phyloP scores from a whole-genome alignment of 1,140 invertebrate species.

The Brachionus manjavacas region DNA sequence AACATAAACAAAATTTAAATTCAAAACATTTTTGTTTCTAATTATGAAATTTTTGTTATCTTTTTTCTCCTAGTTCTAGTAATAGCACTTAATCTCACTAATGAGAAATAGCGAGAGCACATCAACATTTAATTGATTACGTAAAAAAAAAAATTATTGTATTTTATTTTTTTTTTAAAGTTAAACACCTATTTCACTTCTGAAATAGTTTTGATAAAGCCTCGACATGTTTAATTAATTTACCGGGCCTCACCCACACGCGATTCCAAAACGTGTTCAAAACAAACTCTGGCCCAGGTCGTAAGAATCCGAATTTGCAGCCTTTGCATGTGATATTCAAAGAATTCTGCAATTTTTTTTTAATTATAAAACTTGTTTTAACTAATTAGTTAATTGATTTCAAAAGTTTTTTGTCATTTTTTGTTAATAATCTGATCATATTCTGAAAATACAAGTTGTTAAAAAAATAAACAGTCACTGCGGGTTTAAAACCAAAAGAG shows the following conservation, averaged over 20 bases:
- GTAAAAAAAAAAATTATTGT: neutral
- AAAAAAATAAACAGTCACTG: neutral
- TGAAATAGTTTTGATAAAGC: constrained; percentile 4
- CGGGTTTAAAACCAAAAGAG: neutral
- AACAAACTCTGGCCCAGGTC: neutral
- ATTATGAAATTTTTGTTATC: constrained; percentile 19
- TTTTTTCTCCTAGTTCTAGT: neutral
- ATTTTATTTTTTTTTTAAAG: neutral
- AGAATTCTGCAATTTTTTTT: neutral
- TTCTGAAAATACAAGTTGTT: neutral
- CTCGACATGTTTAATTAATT: neutral
- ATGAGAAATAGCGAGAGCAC: neutral
- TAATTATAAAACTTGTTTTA: neutral
- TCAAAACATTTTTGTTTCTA: constrained; percentile 23
- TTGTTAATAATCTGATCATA: neutral
- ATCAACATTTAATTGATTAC: constrained; percentile 8
- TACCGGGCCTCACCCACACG: neutral
- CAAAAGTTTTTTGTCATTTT: neutral
- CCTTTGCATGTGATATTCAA: neutral
- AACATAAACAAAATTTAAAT: constrained; percentile 34
- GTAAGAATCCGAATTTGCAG: neutral
- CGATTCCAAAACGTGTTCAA: neutral
- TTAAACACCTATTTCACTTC: neutral
- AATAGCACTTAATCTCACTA: neutral
- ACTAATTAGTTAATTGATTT: neutral